phyloP scores from a whole-genome alignment of 1,140 invertebrate genomes.

The Eumaeus atala region DNA sequence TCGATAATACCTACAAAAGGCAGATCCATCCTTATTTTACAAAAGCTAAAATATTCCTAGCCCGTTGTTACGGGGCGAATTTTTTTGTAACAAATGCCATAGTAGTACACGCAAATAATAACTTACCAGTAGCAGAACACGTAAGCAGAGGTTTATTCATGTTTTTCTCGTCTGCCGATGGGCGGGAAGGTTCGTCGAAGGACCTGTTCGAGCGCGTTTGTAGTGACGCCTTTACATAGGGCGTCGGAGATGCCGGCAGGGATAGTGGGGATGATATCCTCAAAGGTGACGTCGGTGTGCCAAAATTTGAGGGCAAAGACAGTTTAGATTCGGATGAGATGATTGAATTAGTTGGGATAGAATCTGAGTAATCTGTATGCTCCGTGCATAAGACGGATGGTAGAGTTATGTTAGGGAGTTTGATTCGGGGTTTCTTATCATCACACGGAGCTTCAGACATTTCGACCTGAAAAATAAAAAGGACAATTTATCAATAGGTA shows the following conservation, averaged over 20 bases:
- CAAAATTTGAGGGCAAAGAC: constrained; percentile 53
- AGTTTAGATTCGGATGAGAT: constrained; percentile 53
- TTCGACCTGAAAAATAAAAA: constrained; percentile 45
- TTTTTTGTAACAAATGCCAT: too few relatives aligned
- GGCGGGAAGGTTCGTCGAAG: constrained; percentile 30
- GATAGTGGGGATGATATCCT: constrained; percentile 51
- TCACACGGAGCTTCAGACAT: constrained; percentile 45
- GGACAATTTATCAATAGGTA: too few relatives aligned
- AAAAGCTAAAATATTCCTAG: too few relatives aligned
- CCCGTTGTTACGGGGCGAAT: too few relatives aligned
- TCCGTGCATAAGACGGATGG: constrained; percentile 55
- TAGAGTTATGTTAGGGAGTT: constrained; percentile 47
- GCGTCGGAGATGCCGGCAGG: constrained; percentile 48
- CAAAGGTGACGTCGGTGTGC: constrained; percentile 57
- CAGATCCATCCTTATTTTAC: too few relatives aligned
- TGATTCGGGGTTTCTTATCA: constrained; percentile 35
- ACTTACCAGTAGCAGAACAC: constrained; percentile 64
- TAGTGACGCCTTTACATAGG: constrained; percentile 38
- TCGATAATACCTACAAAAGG: too few relatives aligned
- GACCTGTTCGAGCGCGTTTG: constrained; percentile 35
- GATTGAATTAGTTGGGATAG: constrained; percentile 33
- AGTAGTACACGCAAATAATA: too few relatives aligned
- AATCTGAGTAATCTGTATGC: constrained; percentile 32
- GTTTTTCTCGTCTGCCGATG: constrained; percentile 25
- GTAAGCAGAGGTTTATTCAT: constrained; percentile 33